Base-by-base conservation (phyloP, 2,797 vertebrate species). In the Coregonus sp. region DNA sequence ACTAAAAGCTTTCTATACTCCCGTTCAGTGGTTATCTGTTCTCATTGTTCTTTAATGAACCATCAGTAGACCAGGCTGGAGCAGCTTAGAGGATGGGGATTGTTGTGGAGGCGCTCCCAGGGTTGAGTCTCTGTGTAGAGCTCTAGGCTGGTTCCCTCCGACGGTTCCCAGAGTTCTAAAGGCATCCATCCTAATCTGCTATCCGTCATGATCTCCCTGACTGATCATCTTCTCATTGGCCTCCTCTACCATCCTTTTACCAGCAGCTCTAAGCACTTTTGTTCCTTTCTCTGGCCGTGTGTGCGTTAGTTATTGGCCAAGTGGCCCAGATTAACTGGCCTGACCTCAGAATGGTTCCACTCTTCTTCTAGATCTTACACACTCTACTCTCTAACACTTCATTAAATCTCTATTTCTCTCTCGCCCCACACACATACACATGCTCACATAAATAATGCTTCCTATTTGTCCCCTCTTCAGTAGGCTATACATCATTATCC, bases 251-350 rank as follows among this genome's bases (percentile, higher is more conserved):
- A 75, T 83, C 81, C 54, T 86, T 88, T 87, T 86, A 86, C 84
- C 75, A 68, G 67, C 86, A 25, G 75, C 84, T 86, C 80, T 66
- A 77, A 1, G 35, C 54, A 72, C 86, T 89, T 84, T 89, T 84
- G 83, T 75, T 75, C 82, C 86, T 78, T 85, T 94, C 90, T 89
- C 89, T 85, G 80, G 77, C 84, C 18, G 78, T 94, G 80, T 95
- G 94, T 93, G 90, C 91, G 82, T 92, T 91, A 93, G 87, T 93
- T 94, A 92, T 94, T 93, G 93, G 83, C 88, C 86, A 80, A 89
- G 89, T 94, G 88, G 89, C 89, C 92, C 89, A 93, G 94, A 95
- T 97, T 96, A 93, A 94, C 56, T 93, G 94, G 94, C 95, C 94
- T 92, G 88, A 86, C 84, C 88, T 87, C 85, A 33, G 91, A 80